Conservation (phyloP, 2,797 vertebrate species). For the Zalophus californianus region DNA sequence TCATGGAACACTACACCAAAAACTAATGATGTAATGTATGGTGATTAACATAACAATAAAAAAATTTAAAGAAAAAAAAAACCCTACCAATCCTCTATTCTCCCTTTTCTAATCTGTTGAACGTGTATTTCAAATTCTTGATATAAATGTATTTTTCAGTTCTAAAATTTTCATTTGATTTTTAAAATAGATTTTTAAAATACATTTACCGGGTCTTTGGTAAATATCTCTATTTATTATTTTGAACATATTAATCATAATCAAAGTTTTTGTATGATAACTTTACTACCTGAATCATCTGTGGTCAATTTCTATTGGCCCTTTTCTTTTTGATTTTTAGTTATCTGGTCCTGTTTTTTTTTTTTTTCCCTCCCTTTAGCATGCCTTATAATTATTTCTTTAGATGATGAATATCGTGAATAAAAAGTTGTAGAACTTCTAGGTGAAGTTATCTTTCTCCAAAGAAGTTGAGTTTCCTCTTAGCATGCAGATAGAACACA, state of each 20-base stretch:
- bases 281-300: not conserved
- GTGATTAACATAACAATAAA: too few relatives aligned
- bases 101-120: conserved; percentile 2
- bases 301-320: not conserved
- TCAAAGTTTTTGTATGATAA: not conserved
- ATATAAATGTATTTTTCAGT: not conserved
- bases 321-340: not conserved
- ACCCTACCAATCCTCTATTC: not conserved
- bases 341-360: not conserved
- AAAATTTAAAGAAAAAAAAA: too few relatives aligned
- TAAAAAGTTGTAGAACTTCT: conserved; percentile 8
- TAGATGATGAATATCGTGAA: not conserved
- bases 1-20: too few relatives aligned
- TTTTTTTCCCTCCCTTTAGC: not conserved
- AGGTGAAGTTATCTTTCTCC: not conserved
- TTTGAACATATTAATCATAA: not conserved
- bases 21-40: too few relatives aligned
- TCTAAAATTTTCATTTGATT: conserved; percentile 24
- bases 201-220: not conserved
- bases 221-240: not conserved
- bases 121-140: conserved; percentile 8
- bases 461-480: not conserved
- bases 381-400: not conserved
- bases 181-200: not conserved
- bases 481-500: not conserved